These are phyloP conservation scores for Paradoxurus hermaphroditus DNA, from an alignment of 2,113 vertebrate species.

Conservation along the genomic window DNA sequence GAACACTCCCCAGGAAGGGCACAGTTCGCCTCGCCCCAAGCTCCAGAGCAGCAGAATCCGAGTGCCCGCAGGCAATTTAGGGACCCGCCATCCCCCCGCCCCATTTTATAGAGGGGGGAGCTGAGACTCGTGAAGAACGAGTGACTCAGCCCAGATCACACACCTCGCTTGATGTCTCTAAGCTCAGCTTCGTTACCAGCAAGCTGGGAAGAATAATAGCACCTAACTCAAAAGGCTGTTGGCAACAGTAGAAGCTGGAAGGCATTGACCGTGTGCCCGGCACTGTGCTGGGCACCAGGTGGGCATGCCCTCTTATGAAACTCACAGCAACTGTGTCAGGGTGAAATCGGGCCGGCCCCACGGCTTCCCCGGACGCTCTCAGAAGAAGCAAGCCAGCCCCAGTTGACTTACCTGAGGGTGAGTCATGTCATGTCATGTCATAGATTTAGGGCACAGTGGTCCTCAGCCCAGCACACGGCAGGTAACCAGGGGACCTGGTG, in stretches of 20 bases:
- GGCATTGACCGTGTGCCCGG: not conserved
- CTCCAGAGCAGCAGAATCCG: not conserved
- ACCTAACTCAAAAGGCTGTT: not conserved
- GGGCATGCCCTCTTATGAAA: not conserved
- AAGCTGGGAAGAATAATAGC: not conserved
- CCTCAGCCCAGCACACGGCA: not conserved
- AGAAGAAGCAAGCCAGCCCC: not conserved
- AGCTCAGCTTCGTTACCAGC: not conserved
- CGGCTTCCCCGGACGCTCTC: not conserved
- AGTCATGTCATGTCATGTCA: not conserved
- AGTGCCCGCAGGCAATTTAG: not conserved
- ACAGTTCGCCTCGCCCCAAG: not conserved
- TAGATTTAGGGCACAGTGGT: not conserved
- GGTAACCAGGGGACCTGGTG: not conserved
- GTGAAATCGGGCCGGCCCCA: too few species aligned
- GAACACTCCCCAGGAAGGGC: not conserved
- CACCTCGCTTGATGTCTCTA: not conserved
- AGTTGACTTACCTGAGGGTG: accelerated
- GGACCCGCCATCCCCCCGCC: not conserved
- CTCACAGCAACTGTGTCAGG: not conserved
- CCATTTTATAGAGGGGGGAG: not conserved
- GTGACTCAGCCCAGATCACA: not conserved
- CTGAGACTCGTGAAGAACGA: not conserved
- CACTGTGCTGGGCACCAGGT: not conserved
- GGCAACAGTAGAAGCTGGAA: not conserved